These are phyloP conservation scores for Noctua pronuba DNA, from an alignment of 2,888 invertebrate genomes.

Conservation along the genomic window DNA sequence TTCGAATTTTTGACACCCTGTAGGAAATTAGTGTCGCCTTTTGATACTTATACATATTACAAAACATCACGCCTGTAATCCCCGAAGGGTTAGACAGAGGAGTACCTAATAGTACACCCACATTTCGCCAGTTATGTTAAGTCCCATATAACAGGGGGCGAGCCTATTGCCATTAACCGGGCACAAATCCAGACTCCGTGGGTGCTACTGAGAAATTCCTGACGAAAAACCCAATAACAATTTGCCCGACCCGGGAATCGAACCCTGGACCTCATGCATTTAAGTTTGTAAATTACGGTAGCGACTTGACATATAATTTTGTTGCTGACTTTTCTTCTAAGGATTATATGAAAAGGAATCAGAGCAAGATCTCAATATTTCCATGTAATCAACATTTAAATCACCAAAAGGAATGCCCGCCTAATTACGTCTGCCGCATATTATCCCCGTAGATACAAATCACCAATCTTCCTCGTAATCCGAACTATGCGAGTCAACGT, in stretches of 20 bases:
- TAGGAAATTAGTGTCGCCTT: neutral
- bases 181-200: no score
- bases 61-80: no score
- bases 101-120: no score
- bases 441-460: conserved; percentile 73
- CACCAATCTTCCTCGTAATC: conserved; percentile 75
- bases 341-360: neutral
- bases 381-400: neutral
- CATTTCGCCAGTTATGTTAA: no score
- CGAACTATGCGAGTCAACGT: conserved; percentile 74
- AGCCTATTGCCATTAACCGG: no score
- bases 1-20: neutral
- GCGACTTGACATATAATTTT: neutral
- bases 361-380: neutral
- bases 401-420: conserved; percentile 14
- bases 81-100: no score
- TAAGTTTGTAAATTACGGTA: neutral
- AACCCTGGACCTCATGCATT: no score
- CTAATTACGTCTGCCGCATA: conserved; percentile 63
- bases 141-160: no score
- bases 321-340: neutral
- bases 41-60: neutral
- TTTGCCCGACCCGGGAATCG: no score
- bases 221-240: no score
- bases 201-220: no score